Evolutionary conservation across 2,113 vertebrate species (phyloP).

Genomic region (Carassius auratus): DNA sequence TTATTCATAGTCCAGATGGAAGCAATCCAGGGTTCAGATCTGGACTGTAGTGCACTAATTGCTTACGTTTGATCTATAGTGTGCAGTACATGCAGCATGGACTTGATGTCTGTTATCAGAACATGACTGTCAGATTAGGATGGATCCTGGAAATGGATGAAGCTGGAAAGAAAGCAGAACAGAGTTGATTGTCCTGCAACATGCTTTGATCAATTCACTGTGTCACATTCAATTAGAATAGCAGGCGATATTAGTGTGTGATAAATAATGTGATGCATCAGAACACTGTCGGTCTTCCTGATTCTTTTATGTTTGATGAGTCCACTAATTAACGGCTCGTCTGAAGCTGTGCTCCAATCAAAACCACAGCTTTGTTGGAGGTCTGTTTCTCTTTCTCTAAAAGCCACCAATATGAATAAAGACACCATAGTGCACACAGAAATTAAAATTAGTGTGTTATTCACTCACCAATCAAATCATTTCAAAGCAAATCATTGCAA

Average conservation of each 20-base stretch:
- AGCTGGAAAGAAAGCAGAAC: background rate
- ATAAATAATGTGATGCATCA: constrained; percentile 19
- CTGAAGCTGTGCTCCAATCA: constrained; percentile 13
- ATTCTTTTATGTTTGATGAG: background rate
- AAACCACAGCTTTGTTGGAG: constrained; percentile 22
- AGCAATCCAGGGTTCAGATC: background rate
- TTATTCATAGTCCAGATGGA: background rate
- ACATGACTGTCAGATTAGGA: background rate
- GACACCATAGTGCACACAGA: background rate
- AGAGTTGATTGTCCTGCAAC: background rate
- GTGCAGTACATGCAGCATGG: background rate
- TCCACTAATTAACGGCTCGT: constrained; percentile 11
- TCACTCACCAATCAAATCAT: background rate
- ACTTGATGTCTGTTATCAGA: background rate
- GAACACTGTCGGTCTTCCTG: background rate
- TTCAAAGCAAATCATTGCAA: too few relatives aligned
- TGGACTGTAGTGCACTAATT: background rate
- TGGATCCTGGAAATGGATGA: background rate
- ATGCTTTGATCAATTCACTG: constrained; percentile 29
- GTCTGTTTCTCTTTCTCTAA: background rate
- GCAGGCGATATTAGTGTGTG: background rate
- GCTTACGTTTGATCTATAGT: background rate
- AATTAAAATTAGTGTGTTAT: background rate
- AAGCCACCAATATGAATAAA: background rate
- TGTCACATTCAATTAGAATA: constrained; percentile 13